Conservation (phyloP, 37 sponge, comb jelly and placozoan genomes). For the Ianthella basta region DNA sequence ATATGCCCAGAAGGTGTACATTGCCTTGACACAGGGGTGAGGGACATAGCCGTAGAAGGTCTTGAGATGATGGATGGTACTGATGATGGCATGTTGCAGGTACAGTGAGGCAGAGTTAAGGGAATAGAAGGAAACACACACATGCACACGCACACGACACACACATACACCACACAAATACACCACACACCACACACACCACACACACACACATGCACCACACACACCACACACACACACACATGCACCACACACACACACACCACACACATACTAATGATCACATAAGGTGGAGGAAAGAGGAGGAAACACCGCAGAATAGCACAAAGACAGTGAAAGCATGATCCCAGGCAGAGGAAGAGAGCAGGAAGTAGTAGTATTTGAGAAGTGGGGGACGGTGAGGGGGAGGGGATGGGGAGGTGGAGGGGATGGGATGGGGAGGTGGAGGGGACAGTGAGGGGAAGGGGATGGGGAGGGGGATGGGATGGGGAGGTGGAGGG, state of each 20-base stretch:
- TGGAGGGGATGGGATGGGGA: too few relatives aligned
- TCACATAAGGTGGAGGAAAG: not conserved
- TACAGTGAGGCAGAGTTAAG: conserved; percentile 71
- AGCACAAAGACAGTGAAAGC: not conserved
- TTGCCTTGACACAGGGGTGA: conserved; percentile 62
- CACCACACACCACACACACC: not conserved
- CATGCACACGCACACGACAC: not conserved
- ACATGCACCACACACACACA: not conserved
- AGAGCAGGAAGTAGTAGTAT: not conserved
- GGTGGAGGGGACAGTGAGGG: too few relatives aligned
- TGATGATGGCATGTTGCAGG: conserved; percentile 70
- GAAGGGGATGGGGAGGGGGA: too few relatives aligned
- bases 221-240: conserved; percentile 26
- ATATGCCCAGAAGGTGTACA: conserved; percentile 74
- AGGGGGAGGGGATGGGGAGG: not conserved
- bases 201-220: not conserved
- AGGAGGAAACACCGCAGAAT: too few relatives aligned
- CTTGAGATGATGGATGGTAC: conserved; percentile 72
- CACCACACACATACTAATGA: conserved; percentile 13
- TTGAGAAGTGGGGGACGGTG: not conserved
- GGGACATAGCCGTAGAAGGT: conserved; percentile 68
- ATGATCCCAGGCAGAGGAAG: too few relatives aligned
- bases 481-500: too few relatives aligned
- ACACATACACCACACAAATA: not conserved
- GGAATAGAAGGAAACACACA: conserved; percentile 51